Evolutionary conservation across 2,888 invertebrate genomes (phyloP).

Genomic region (Tenthredo scrophulariae): DNA sequence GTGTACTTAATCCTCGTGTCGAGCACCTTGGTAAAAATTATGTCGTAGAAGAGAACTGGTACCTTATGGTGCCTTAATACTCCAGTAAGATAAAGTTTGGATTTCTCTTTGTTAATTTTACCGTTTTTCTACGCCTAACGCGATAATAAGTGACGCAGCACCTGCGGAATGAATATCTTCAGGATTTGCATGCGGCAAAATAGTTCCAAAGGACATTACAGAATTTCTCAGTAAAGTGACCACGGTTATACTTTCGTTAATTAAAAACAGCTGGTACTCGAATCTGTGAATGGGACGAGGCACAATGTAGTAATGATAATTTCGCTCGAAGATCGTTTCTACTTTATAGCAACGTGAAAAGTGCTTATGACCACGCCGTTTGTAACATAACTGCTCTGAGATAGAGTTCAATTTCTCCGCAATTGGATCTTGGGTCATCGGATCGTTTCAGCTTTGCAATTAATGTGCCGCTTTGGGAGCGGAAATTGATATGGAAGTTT

Average conservation of each 20-base stretch:
- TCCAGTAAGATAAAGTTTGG: not conserved
- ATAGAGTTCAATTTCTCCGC: constrained; percentile 35
- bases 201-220: not conserved
- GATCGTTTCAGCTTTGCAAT: constrained; percentile 33
- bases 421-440: constrained; percentile 22
- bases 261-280: not conserved
- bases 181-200: constrained; percentile 2
- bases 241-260: not conserved
- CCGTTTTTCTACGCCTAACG: not conserved
- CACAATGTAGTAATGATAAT: not conserved
- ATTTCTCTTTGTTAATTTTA: not conserved
- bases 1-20: constrained; percentile 4
- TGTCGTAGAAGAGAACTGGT: not conserved
- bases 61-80: not conserved
- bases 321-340: not conserved
- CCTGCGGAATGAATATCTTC: not conserved
- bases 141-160: not conserved
- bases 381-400: not conserved
- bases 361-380: not conserved
- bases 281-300: not conserved
- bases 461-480: constrained; percentile 6
- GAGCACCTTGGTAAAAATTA: constrained; percentile 22
- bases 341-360: constrained; percentile 8
- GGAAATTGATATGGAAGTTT: constrained; percentile 42
- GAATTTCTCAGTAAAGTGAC: not conserved